Percentiles rank a stretch among this genome's conserved stretches.
Evolutionary conservation across 2,888 invertebrate species (phyloP).

Genomic region (Catocala sponsa): DNA sequence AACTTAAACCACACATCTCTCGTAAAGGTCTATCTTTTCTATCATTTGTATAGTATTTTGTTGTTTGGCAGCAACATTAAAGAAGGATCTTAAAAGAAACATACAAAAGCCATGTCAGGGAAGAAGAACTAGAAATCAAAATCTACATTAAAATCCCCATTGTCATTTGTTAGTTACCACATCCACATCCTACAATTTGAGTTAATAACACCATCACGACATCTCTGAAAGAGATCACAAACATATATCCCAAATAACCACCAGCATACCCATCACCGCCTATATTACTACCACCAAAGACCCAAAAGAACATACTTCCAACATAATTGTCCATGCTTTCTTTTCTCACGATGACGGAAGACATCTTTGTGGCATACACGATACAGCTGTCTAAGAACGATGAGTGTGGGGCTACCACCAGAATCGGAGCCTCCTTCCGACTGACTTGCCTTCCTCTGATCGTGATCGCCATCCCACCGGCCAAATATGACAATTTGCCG

Average conservation of each 20-base stretch:
- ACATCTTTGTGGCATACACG: conserved; percentile 94
- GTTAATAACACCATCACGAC: not conserved
- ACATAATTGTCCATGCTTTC: conserved; percentile 95
- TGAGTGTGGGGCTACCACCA: conserved; percentile 96
- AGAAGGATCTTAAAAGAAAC: too few relatives aligned
- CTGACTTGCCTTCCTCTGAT: conserved; percentile 93
- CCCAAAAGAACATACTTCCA: conserved; percentile 91
- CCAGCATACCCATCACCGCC: conserved; percentile 29
- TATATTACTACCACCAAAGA: conserved; percentile 42
- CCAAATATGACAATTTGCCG: conserved; percentile 92
- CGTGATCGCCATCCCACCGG: conserved; percentile 93
- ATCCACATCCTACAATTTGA: too few relatives aligned
- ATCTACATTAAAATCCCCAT: too few relatives aligned
- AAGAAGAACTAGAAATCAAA: too few relatives aligned
- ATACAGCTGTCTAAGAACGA: conserved; percentile 96
- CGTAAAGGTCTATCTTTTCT: too few relatives aligned
- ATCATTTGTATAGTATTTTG: too few relatives aligned
- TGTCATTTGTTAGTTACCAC: too few relatives aligned
- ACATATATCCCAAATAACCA: conserved; percentile 11
- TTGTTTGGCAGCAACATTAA: too few relatives aligned
- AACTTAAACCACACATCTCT: too few relatives aligned
- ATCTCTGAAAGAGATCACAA: not conserved
- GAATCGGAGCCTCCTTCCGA: conserved; percentile 93
- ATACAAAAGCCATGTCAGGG: too few relatives aligned
- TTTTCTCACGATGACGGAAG: conserved; percentile 94